Evolutionary conservation across 2,888 invertebrate species (phyloP), one percentile per base, ranked within the genome.

Genomic region (Nasonovia ribisnigri): DNA sequence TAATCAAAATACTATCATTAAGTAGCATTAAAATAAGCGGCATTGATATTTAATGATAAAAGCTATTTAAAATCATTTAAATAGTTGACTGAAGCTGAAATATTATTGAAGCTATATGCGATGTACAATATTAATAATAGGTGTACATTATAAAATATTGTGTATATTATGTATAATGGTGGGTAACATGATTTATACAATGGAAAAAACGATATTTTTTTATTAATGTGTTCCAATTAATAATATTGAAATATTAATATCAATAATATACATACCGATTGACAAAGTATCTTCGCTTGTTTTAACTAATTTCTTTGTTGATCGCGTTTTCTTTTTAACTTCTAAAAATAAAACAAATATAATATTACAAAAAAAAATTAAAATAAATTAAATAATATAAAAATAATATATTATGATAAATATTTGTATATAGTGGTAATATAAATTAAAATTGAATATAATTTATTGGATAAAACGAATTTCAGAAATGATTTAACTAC

Each of bases 11-110:
- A 86, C n/a, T 91, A 10, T 42, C 24, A 77, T 60, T 54, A 88
- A 48, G 3, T 92, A 92, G 92, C 92, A 51, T 92, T 88, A 92
- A 48, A 87, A 87, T 67, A 92, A 92, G 92, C 92, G 24, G 48
- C 51, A 11, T 91, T 36, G 24, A 26, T 24, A 57, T 16, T 29
- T 57, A 54, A 48, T 57, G 48, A 60, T 20, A 88, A 92, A 29
- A 67, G 36, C 60, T 67, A 24, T n/a, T 86, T 86, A 60, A 84
- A 60, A 36, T 24, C 10, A 43, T 91, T 42, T 51, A 42, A 48
- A 91, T 91, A 84, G 29, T 91, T 43, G 26, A 46, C 26, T 60
- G 46, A 92, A 88, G 88, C 51, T 92, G 92, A 92, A 88, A 87
- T 92, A 51, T 77, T 36, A 4, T 46, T 46, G 46, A 77, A 67